Evolutionary conservation across 2,888 invertebrate genomes (phyloP), one percentile per base, ranked within the genome.

Genomic region (Athetis lepigone): DNA sequence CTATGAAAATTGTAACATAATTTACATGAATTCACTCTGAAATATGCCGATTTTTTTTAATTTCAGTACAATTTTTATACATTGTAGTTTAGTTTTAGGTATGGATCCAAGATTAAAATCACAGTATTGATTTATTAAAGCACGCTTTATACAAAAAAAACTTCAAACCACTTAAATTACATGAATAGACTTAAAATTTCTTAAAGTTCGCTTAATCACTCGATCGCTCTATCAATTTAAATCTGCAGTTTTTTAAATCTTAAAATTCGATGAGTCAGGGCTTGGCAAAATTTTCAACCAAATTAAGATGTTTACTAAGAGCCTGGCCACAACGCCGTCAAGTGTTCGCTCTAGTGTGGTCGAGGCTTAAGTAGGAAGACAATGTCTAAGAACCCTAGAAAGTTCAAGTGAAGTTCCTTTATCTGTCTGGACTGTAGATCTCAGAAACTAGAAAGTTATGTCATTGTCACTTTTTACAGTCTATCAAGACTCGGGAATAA

Each of bases 221-320:
- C 9, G 27, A 45, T 21, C 21, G 42, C 21, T 45, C 50, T 59
- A 63, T 65, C 66, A 64, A 71, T 63, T 75, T 65, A 37, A 65
- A 74, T 77, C 57, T 62, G 54, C 43, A 72, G 49, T 72, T 62
- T 75, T 71, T 64, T 55, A 11, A 58, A 37, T 21, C 43, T 52
- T 13, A 33, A 60, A 67, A 50, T 58, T 45, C 42, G 54, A 50
- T 75, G 70, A 70, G 50, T 63, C 52, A 56, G 43, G 25, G 43
- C 21, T 64, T 72, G 27, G 23, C 13, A 19, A 27, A 64, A 67
- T 70, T 36, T 56, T 16, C 60, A 23, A 39, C 37, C 39, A 61
- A 70, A 72, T 68, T 50, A 72, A 65, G 58, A 29, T 46, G 56
- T 64, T 61, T 49, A 49, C 67, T 62, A 43, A 62, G 72, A 64